A percentile compares a stretch with the other conserved stretches of the same genome.
phyloP scores from a whole-genome alignment of 2,888 invertebrate species.

The Megalurothrips usitatus region DNA sequence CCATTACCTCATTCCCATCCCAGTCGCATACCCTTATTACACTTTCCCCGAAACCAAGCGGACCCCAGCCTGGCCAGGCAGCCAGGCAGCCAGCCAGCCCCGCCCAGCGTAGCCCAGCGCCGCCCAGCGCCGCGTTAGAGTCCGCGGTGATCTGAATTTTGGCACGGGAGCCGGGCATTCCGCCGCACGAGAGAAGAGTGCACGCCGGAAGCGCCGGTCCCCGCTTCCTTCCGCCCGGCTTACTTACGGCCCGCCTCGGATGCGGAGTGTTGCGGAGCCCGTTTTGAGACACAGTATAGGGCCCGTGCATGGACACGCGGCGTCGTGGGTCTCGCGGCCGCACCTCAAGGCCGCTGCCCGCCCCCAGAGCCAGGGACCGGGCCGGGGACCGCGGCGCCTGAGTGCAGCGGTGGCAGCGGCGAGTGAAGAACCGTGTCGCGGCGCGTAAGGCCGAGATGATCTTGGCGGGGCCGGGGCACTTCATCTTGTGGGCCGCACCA shows the following conservation, averaged over 20 bases:
- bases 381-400: background rate
- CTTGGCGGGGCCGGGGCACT: background rate
- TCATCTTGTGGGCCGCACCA: background rate
- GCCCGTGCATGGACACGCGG: too few species aligned
- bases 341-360: background rate
- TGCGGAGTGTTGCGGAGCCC: too few species aligned
- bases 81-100: too few species aligned
- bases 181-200: background rate
- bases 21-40: constrained; percentile 3
- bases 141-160: background rate
- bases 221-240: background rate
- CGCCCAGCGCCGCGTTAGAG: background rate
- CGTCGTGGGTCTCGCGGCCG: too few species aligned
- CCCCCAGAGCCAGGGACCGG: background rate
- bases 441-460: background rate
- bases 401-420: background rate
- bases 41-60: background rate
- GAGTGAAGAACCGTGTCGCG: constrained; percentile 13
- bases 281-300: too few species aligned
- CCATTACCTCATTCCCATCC: constrained; percentile 21
- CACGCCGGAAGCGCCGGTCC: background rate
- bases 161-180: background rate
- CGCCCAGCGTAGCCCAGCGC: too few species aligned
- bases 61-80: too few species aligned
- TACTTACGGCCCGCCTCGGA: too few species aligned